Evolutionary conservation across 1,140 invertebrate species (phyloP).

Genomic region (Drosophila watanabei): DNA sequence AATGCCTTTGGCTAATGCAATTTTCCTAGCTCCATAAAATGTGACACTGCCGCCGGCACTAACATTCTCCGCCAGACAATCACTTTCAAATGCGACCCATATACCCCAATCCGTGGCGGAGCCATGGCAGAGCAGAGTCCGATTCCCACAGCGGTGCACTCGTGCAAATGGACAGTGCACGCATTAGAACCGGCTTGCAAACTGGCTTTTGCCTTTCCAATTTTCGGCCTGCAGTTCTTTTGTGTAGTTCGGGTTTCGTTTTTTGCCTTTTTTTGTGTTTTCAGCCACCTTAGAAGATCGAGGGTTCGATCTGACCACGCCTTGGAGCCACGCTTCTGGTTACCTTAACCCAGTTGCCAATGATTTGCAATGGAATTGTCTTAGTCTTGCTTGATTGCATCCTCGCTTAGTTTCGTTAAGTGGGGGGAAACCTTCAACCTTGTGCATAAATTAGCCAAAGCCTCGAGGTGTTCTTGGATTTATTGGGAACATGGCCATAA

Average conservation of each 20-base stretch:
- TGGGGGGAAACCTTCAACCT: constrained; percentile 46
- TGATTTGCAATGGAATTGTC: constrained; percentile 32
- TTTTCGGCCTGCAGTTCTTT: constrained; percentile 58
- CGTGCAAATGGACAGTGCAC: constrained; percentile 54
- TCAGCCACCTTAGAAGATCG: constrained; percentile 45
- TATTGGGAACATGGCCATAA: neutral
- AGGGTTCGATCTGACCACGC: constrained; percentile 56
- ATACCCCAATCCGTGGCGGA: constrained; percentile 27
- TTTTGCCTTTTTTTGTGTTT: neutral
- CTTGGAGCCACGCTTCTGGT: constrained; percentile 43
- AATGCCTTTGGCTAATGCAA: neutral
- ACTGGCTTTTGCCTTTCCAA: constrained; percentile 74
- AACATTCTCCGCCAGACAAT: constrained; percentile 59
- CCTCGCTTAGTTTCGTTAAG: constrained; percentile 23
- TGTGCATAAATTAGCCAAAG: constrained; percentile 62
- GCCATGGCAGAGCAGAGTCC: constrained; percentile 17
- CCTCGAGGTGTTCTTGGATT: constrained; percentile 13
- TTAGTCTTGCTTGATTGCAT: constrained; percentile 37
- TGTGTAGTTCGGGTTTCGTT: constrained; percentile 11
- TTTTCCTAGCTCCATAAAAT: constrained; percentile 42
- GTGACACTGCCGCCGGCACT: constrained; percentile 37
- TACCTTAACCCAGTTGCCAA: constrained; percentile 74
- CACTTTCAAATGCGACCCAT: constrained; percentile 79
- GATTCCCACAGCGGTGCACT: constrained; percentile 36
- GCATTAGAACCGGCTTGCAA: constrained; percentile 76